Conservation (phyloP, 1,140 invertebrate genomes). For the Lasaia peninsularis region DNA sequence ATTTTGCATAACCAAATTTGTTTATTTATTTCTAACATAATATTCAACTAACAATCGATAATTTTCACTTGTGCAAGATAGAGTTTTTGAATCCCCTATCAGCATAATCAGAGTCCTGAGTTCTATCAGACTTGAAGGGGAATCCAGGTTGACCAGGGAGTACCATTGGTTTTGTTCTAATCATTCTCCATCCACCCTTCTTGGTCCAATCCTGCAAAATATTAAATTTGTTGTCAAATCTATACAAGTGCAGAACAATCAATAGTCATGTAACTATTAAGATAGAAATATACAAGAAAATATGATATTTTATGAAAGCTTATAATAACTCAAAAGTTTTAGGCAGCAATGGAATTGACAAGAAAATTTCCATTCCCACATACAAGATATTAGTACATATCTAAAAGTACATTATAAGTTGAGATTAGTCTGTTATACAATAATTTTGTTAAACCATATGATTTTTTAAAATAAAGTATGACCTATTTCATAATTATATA, state of each 20-base stretch:
- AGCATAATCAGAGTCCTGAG: constrained; percentile 80
- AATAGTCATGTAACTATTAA: too few relatives aligned
- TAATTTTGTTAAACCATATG: too few relatives aligned
- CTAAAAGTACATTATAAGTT: too few relatives aligned
- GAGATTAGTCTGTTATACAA: too few relatives aligned
- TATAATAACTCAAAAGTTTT: too few relatives aligned
- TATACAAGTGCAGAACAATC: background rate
- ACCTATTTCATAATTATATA: too few relatives aligned
- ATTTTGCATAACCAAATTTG: constrained; percentile 81
- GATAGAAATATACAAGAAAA: too few relatives aligned
- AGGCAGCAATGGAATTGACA: too few relatives aligned
- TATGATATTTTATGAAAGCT: too few relatives aligned
- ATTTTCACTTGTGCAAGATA: constrained; percentile 22
- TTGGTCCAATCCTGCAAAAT: constrained; percentile 83
- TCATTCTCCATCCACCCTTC: constrained; percentile 82
- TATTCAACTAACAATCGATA: constrained; percentile 12
- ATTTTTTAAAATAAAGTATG: too few relatives aligned
- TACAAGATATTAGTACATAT: too few relatives aligned
- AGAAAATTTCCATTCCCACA: too few relatives aligned
- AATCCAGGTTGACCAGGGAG: constrained; percentile 82
- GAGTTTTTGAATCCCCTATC: constrained; percentile 83
- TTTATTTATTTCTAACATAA: constrained; percentile 21
- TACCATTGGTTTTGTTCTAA: constrained; percentile 69
- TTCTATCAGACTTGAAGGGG: constrained; percentile 78
- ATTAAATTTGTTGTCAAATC: background rate